Evolutionary conservation across 2,888 invertebrate genomes (phyloP).

Genomic region (Rhodophaea formosa): DNA sequence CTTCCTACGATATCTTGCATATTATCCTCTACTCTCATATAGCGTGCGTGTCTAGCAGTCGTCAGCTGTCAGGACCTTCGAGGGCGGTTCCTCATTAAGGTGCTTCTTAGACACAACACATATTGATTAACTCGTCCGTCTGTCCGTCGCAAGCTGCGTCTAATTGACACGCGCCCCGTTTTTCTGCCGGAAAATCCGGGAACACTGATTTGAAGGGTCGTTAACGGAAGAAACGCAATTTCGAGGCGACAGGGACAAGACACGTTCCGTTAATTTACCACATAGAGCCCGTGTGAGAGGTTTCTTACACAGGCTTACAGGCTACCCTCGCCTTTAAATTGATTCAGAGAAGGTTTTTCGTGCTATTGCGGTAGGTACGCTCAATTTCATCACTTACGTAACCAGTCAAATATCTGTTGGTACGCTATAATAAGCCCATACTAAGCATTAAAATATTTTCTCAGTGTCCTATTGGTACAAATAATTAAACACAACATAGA

Average conservation of each 20-base stretch:
- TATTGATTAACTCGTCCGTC: conserved; percentile 13
- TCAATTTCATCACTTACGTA: too few species aligned
- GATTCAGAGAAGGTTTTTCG: too few species aligned
- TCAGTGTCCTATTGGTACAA: too few species aligned
- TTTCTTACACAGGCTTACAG: too few species aligned
- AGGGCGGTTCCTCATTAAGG: conserved; percentile 5
- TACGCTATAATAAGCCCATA: too few species aligned
- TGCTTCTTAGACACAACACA: conserved; percentile 9
- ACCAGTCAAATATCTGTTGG: too few species aligned
- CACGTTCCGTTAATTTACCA: background rate
- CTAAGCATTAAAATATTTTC: too few species aligned
- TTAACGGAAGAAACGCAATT: conserved; percentile 10
- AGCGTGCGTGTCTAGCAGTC: background rate
- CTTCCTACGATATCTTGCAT: background rate
- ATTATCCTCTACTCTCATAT: background rate
- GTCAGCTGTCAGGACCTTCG: background rate
- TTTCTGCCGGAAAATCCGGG: background rate
- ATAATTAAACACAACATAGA: too few species aligned
- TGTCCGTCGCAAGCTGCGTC: conserved; percentile 11
- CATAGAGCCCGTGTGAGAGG: background rate
- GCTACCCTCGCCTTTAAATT: too few species aligned
- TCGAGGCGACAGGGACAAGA: background rate
- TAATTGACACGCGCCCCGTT: conserved; percentile 11
- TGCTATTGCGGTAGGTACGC: too few species aligned
- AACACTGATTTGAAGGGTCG: conserved; percentile 10